These are phyloP conservation scores for Chironex yamaguchii DNA, from an alignment of 30 jellyfish, hydroid and myxozoan genomes.

Conservation along the genomic window DNA sequence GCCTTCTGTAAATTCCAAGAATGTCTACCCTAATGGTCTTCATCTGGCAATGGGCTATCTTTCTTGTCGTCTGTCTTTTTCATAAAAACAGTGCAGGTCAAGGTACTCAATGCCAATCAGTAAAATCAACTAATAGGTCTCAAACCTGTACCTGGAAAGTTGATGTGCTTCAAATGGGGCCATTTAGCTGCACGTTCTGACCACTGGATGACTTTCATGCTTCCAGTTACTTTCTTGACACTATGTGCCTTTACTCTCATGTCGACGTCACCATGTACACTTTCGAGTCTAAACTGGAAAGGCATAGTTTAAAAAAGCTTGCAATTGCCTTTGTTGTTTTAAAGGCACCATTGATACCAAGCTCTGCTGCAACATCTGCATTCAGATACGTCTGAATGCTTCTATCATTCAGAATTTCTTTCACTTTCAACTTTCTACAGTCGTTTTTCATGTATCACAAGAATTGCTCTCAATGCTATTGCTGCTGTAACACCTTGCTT, in stretches of 20 bases:
- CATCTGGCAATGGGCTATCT: too few species aligned
- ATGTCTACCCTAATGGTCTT: too few species aligned
- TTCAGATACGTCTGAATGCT: slow-evolving; percentile 66
- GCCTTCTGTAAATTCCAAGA: too few species aligned
- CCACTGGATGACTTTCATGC: slow-evolving; percentile 32
- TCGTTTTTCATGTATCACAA: slow-evolving; percentile 41
- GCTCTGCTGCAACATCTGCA: slow-evolving; percentile 68
- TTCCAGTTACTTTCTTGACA: slow-evolving; percentile 63
- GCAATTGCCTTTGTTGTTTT: neutral
- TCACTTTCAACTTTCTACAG: slow-evolving; percentile 1
- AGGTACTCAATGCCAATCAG: slow-evolving; percentile 18
- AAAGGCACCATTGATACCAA: slow-evolving; percentile 24
- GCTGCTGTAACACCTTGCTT: slow-evolving; percentile 24
- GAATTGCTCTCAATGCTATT: slow-evolving; percentile 61
- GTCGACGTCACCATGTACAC: slow-evolving; percentile 58
- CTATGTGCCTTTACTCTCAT: too few species aligned
- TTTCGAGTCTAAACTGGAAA: slow-evolving; percentile 41
- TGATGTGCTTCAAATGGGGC: slow-evolving; percentile 36
- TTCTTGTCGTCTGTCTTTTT: neutral
- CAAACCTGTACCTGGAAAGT: slow-evolving; percentile 22
- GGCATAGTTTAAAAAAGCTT: slow-evolving; percentile 11
- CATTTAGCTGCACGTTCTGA: neutral
- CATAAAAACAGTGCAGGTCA: neutral
- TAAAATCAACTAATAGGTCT: slow-evolving; percentile 20
- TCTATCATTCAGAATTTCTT: slow-evolving; percentile 65